Conservation (phyloP, 2,888 invertebrate species). For the Rhamphomyia laevipes region DNA sequence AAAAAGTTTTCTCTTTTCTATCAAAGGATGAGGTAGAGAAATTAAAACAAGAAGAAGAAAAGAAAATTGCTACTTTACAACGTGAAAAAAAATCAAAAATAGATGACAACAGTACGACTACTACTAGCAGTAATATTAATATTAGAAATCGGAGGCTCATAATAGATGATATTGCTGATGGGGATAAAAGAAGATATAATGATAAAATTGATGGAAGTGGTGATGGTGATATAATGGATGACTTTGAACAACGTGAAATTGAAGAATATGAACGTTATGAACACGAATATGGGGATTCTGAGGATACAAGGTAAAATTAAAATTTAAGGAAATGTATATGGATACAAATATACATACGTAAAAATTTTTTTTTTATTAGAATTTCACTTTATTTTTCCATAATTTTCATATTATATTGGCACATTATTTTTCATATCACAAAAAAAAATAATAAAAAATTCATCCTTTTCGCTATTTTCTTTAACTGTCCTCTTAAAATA, state of each 20-base stretch:
- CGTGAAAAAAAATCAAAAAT: constrained; percentile 38
- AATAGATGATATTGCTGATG: constrained; percentile 24
- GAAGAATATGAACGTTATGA: constrained; percentile 18
- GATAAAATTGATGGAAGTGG: constrained; percentile 21
- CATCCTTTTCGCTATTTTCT: too few species aligned
- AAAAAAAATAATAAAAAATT: too few species aligned
- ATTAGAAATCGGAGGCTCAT: neutral
- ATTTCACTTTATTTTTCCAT: neutral
- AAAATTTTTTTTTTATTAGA: neutral
- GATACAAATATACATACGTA: too few species aligned
- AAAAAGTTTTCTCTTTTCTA: constrained; percentile 86
- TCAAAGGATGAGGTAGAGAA: constrained; percentile 89
- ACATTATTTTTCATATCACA: neutral
- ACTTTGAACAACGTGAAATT: constrained; percentile 22
- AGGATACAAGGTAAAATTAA: constrained; percentile 15
- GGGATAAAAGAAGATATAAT: constrained; percentile 19
- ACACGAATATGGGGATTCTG: constrained; percentile 17
- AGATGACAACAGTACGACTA: constrained; percentile 22
- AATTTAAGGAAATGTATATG: neutral
- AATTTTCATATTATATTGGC: neutral
- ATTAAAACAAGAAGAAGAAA: constrained; percentile 86
- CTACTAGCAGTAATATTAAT: neutral
- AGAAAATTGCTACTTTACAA: constrained; percentile 58
- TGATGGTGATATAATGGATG: constrained; percentile 17
- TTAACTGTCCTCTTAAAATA: too few species aligned